Percentiles rank a stretch among this genome's conserved stretches.
Conservation (phyloP, 2,888 invertebrate species). For the Fragum sueziense region DNA sequence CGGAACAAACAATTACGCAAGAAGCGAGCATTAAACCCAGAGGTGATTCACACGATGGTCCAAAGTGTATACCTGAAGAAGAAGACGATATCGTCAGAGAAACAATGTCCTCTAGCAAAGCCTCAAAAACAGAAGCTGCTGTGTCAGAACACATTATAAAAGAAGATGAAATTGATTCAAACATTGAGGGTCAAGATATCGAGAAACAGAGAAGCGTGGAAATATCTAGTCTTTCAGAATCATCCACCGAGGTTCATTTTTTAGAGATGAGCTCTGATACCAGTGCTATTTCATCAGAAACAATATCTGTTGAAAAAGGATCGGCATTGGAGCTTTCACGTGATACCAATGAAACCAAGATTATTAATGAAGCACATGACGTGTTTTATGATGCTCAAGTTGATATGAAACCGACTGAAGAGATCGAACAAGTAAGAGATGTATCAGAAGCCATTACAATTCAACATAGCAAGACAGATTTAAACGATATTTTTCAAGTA, state of each 20-base stretch:
- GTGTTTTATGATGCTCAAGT: slow-evolving; percentile 16
- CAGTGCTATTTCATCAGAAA: slow-evolving; percentile 51
- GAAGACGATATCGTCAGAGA: background rate
- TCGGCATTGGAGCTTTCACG: slow-evolving; percentile 50
- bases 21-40: background rate
- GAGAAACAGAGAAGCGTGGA: slow-evolving; percentile 50
- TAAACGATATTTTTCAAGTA: slow-evolving; percentile 23
- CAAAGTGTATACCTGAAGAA: slow-evolving; percentile 6
- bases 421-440: slow-evolving; percentile 21
- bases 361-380: background rate
- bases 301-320: slow-evolving; percentile 44
- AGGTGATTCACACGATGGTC: background rate
- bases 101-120: background rate
- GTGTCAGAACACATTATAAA: background rate
- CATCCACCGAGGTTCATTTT: slow-evolving; percentile 53
- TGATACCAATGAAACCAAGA: background rate
- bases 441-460: slow-evolving; percentile 29
- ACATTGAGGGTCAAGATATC: slow-evolving; percentile 76
- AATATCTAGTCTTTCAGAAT: slow-evolving; percentile 27
- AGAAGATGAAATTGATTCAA: background rate
- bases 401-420: slow-evolving; percentile 8
- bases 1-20: background rate
- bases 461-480: slow-evolving; percentile 15
- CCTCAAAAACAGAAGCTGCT: background rate
- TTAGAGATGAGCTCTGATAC: slow-evolving; percentile 63